Percentiles rank a stretch among this genome's conserved stretches.
These are phyloP conservation scores for Anaspis maculata DNA, from an alignment of 2,888 invertebrate genomes.

Conservation along the genomic window DNA sequence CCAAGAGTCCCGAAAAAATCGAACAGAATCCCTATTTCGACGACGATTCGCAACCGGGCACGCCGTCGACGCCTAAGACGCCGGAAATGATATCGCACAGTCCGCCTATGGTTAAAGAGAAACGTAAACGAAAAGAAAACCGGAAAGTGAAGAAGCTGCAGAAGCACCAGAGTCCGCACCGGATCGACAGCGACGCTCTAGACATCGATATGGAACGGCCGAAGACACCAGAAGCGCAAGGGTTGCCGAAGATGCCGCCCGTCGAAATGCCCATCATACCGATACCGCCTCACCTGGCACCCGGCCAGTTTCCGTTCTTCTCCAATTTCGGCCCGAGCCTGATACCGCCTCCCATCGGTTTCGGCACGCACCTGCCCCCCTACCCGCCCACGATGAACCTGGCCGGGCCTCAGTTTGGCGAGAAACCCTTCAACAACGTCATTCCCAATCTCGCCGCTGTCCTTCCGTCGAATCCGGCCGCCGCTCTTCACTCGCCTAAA, in stretches of 20 bases:
- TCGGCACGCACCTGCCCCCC: background rate
- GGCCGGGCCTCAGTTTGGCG: background rate
- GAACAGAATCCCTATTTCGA: slow-evolving; percentile 37
- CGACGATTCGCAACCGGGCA: slow-evolving; percentile 48
- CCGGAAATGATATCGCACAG: slow-evolving; percentile 51
- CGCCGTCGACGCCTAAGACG: slow-evolving; percentile 49
- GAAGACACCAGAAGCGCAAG: slow-evolving; percentile 37
- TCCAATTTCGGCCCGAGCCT: slow-evolving; percentile 33
- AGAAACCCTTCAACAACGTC: too few species aligned
- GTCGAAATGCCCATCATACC: slow-evolving; percentile 2
- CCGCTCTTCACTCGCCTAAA: background rate
- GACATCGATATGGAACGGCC: slow-evolving; percentile 36
- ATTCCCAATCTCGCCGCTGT: too few species aligned
- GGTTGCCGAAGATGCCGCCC: slow-evolving; percentile 18
- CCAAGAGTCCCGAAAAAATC: slow-evolving; percentile 37
- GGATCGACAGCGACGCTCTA: slow-evolving; percentile 23
- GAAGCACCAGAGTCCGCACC: slow-evolving; percentile 23
- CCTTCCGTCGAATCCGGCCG: background rate
- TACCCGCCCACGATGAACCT: background rate
- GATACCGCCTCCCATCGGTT: background rate
- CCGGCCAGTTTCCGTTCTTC: slow-evolving; percentile 46
- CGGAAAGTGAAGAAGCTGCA: slow-evolving; percentile 34
- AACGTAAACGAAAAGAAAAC: slow-evolving; percentile 45
- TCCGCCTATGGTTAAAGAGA: slow-evolving; percentile 54
- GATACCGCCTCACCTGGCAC: slow-evolving; percentile 23